These are phyloP conservation scores for Nasonia oneida DNA, from an alignment of 2,888 invertebrate genomes.

Conservation along the genomic window DNA sequence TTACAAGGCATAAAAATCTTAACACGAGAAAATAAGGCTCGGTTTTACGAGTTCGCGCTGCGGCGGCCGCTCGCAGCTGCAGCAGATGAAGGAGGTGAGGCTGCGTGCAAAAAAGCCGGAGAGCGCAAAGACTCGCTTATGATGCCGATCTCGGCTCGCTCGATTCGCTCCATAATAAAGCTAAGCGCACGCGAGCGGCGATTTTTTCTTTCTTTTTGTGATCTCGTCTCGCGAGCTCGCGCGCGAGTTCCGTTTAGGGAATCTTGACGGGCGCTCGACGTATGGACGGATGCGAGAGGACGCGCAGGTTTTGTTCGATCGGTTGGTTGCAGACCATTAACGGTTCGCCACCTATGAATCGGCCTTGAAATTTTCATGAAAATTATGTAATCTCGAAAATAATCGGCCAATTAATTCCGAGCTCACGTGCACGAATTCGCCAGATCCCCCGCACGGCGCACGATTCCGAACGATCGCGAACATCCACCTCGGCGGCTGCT, in stretches of 20 bases:
- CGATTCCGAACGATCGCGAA: neutral
- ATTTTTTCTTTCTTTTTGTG: slow-evolving; percentile 57
- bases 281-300: slow-evolving; percentile 36
- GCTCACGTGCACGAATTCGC: neutral
- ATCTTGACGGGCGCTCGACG: slow-evolving; percentile 71
- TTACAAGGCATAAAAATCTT: slow-evolving; percentile 58
- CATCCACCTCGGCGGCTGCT: slow-evolving; percentile 63
- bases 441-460: neutral
- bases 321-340: slow-evolving; percentile 33
- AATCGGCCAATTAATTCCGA: neutral
- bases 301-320: slow-evolving; percentile 27
- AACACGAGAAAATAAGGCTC: slow-evolving; percentile 51
- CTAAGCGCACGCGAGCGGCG: slow-evolving; percentile 40
- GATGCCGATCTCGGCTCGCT: slow-evolving; percentile 52
- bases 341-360: slow-evolving; percentile 56
- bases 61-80: neutral
- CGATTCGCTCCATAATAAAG: slow-evolving; percentile 58
- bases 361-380: slow-evolving; percentile 32
- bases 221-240: slow-evolving; percentile 52
- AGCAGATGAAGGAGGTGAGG: slow-evolving; percentile 37
- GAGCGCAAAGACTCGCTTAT: slow-evolving; percentile 48
- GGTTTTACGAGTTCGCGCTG: slow-evolving; percentile 54
- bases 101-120: slow-evolving; percentile 17
- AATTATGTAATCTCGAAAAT: neutral
- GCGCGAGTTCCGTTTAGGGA: slow-evolving; percentile 76